Evolutionary conservation across 2,113 vertebrate species (phyloP).

Genomic region (Hylia prasina): DNA sequence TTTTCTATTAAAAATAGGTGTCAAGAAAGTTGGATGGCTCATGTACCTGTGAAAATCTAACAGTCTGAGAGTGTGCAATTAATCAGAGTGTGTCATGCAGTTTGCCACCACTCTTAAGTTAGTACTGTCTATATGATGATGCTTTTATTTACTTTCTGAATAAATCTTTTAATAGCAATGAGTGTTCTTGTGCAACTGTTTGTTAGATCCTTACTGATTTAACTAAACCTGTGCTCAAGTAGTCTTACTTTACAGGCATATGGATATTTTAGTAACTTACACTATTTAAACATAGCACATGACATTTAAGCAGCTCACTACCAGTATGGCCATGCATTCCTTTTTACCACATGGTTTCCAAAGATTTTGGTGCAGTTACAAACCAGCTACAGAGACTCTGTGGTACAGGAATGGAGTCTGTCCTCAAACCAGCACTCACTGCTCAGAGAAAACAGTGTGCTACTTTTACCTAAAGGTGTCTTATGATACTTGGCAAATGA

Average conservation of each 20-base stretch:
- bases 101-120: neutral
- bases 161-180: neutral
- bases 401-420: neutral
- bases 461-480: neutral
- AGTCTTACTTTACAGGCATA: accelerated
- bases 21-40: neutral
- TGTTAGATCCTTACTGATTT: neutral
- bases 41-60: neutral
- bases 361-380: neutral
- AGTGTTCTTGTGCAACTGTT: neutral
- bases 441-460: neutral
- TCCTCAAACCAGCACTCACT: neutral
- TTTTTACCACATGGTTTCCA: neutral
- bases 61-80: neutral
- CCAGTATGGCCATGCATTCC: neutral
- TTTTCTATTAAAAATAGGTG: neutral
- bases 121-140: neutral
- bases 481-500: neutral
- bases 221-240: neutral
- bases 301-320: neutral
- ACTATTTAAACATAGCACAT: neutral
- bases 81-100: neutral
- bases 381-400: neutral
- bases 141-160: neutral
- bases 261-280: neutral